Evolutionary conservation across 2,888 invertebrate species (phyloP), one percentile per base, ranked within the genome.

Genomic region (Brenthis ino): DNA sequence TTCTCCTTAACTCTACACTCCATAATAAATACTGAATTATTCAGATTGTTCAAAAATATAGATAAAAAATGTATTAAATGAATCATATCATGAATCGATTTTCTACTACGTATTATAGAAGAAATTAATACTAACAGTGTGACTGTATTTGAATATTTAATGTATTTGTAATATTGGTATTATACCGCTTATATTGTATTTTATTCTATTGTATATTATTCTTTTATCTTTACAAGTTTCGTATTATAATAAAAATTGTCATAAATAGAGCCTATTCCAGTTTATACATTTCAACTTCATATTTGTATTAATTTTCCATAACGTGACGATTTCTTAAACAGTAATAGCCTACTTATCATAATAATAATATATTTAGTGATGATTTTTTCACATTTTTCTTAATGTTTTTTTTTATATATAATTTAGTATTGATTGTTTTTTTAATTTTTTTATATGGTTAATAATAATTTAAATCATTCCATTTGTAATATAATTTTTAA

Each of bases 171-270:
- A 33, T 55, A 55, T 33, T 28, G 48, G 28, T 50, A 57, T 64
- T 64, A 20, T 63, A 6, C 57, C 47, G 54, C 61, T 67, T 70
- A 61, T 72, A 57, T 69, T 55, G 14, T 51, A 63, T 60, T 69
- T 67, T 65, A 61, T 47, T 65, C 67, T 69, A 43, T 63, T 65
- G 63, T 72, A 67, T 65, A 53, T 64, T 67, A 69, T 67, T 69
- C 67, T 53, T 60, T 64, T 70, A 37, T 57, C 65, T 58, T 67
- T 65, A 70, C 54, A 63, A 68, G 50, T 43, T 53, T 53, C 50
- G 47, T 60, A 50, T n/a, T 64, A 57, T 54, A 57, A 69, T 61
- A 65, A 57, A 63, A 57, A n/a, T 57, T 65, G 33, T 56, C 11
- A 50, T 16, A 16, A 16, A 50, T 33, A 60, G 33, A 58, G 12